These are phyloP conservation scores for Charaxes varanes DNA, from an alignment of 1,140 invertebrate genomes.

Conservation along the genomic window DNA sequence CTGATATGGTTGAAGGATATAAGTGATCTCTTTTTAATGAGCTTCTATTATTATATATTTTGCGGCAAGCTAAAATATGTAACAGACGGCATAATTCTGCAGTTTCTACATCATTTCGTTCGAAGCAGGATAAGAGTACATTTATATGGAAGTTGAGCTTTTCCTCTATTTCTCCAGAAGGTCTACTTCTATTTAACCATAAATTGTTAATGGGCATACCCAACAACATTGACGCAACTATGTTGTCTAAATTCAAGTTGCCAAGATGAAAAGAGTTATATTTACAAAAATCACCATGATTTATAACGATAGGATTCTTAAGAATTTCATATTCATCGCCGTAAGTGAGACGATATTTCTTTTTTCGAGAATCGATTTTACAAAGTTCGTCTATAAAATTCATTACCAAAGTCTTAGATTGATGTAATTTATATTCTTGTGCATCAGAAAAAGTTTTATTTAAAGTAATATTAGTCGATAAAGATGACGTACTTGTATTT, in stretches of 20 bases:
- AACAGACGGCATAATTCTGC: constrained; percentile 46
- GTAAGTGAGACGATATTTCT: constrained; percentile 45
- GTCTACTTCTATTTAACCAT: constrained; percentile 34
- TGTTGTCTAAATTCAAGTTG: constrained; percentile 49
- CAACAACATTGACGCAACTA: constrained; percentile 35
- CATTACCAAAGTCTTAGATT: constrained; percentile 41
- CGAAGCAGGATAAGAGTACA: constrained; percentile 49
- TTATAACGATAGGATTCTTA: constrained; percentile 48
- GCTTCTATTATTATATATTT: constrained; percentile 59
- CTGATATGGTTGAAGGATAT: constrained; percentile 31
- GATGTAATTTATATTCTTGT: constrained; percentile 28
- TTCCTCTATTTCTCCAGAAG: constrained; percentile 34
- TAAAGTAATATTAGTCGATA: constrained; percentile 30
- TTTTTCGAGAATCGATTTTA: constrained; percentile 35
- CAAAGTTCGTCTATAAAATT: constrained; percentile 45
- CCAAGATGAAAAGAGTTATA: constrained; percentile 51
- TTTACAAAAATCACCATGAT: constrained; percentile 49
- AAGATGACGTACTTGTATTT: constrained; percentile 27
- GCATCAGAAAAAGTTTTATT: constrained; percentile 20
- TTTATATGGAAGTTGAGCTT: constrained; percentile 59
- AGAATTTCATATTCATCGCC: constrained; percentile 50
- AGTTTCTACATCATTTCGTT: constrained; percentile 51
- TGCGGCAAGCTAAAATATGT: constrained; percentile 54
- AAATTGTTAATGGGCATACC: constrained; percentile 49
- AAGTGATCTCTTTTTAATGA: constrained; percentile 44